Conservation (phyloP, 2,113 vertebrate species). For the Campylomormyrus tamandua region DNA sequence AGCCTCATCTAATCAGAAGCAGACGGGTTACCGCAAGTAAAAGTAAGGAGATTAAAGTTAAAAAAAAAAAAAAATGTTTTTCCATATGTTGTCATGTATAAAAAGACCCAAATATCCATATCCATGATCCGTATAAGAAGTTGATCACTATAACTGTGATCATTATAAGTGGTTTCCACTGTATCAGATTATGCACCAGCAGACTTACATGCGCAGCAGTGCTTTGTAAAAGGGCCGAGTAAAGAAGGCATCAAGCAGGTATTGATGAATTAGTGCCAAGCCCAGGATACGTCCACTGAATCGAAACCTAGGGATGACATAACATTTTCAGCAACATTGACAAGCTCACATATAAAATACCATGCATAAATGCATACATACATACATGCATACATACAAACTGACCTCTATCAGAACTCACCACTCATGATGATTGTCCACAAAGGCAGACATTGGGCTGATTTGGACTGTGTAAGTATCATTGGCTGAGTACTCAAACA, state of each 20-base stretch:
- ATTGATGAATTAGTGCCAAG: conserved; percentile 93
- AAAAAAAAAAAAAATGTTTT: no score
- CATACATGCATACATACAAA: not conserved
- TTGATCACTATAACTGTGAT: no score
- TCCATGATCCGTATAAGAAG: no score
- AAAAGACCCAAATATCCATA: no score
- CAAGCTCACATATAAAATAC: not conserved
- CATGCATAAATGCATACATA: not conserved
- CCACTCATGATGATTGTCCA: conserved; percentile 99
- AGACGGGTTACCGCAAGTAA: no score
- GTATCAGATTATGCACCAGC: not conserved
- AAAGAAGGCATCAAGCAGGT: conserved; percentile 96
- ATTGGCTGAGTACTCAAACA: conserved; percentile 98
- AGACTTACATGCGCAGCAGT: conserved; percentile 90
- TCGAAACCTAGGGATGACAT: conserved; percentile 73
- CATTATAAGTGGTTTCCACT: no score
- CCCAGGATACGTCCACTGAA: conserved; percentile 97
- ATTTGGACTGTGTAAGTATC: conserved; percentile 99
- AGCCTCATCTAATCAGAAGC: no score
- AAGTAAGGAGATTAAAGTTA: no score
- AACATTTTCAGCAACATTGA: not conserved
- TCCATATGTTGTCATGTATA: no score
- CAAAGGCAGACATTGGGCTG: conserved; percentile 98
- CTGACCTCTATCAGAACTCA: conserved; percentile 48
- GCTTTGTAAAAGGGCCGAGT: conserved; percentile 98